A percentile compares a stretch with the other conserved stretches of the same genome.
These are phyloP conservation scores for Chloroceryle amazona DNA, from an alignment of 2,797 vertebrate genomes.

Conservation along the genomic window DNA sequence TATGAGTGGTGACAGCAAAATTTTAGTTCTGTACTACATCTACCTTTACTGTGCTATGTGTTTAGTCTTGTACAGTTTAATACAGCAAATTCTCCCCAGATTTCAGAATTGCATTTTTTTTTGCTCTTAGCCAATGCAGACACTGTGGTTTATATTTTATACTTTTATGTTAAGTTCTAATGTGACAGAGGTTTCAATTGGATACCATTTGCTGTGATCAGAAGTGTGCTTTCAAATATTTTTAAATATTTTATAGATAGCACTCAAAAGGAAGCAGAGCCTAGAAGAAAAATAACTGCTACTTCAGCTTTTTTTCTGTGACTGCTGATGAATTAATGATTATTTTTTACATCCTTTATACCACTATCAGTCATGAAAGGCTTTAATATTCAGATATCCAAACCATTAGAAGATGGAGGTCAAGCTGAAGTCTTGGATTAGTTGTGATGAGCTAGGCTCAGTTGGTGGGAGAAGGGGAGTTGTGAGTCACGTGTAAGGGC, in stretches of 20 bases:
- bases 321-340: conserved; percentile 42
- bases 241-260: conserved; percentile 50
- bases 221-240: conserved; percentile 25
- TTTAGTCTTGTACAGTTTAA: neutral
- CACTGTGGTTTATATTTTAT: neutral
- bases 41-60: neutral
- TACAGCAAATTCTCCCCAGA: neutral
- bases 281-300: neutral
- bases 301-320: conserved; percentile 1
- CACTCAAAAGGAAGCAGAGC: neutral
- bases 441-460: neutral
- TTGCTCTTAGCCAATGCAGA: neutral
- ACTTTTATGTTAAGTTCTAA: neutral
- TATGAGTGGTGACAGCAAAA: neutral
- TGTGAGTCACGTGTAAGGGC: neutral
- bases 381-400: neutral
- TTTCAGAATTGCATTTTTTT: neutral
- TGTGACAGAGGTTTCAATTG: neutral
- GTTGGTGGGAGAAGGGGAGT: neutral
- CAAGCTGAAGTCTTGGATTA: neutral
- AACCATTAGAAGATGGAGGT: neutral
- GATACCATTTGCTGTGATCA: neutral
- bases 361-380: neutral
- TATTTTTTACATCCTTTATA: neutral
- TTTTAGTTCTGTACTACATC: neutral